These are phyloP conservation scores for Papilio demoleus DNA, from an alignment of 2,888 invertebrate species.

Conservation along the genomic window DNA sequence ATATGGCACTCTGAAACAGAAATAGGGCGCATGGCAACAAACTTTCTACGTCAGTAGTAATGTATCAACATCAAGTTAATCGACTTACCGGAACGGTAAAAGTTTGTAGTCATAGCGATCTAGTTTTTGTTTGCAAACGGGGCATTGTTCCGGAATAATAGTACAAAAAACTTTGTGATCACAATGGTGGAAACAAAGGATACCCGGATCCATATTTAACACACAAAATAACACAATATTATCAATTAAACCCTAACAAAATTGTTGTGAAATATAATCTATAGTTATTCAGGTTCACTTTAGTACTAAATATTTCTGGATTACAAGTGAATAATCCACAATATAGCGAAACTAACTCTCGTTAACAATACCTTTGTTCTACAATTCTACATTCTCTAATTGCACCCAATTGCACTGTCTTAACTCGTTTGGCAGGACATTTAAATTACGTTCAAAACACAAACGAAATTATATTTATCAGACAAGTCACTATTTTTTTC, in stretches of 20 bases:
- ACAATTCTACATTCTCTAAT: constrained; percentile 47
- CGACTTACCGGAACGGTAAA: constrained; percentile 88
- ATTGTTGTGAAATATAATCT: constrained; percentile 27
- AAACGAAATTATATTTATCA: not conserved
- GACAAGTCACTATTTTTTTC: constrained; percentile 26
- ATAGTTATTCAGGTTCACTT: constrained; percentile 1
- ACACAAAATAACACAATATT: constrained; percentile 52
- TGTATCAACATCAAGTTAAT: not conserved
- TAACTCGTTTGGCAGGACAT: constrained; percentile 26
- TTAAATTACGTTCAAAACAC: constrained; percentile 34
- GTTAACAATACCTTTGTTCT: constrained; percentile 52
- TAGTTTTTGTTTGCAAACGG: constrained; percentile 86
- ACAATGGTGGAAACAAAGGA: constrained; percentile 96
- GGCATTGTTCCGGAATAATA: constrained; percentile 89
- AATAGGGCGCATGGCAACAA: constrained; percentile 67
- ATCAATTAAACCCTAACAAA: constrained; percentile 60
- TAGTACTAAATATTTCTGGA: constrained; percentile 28
- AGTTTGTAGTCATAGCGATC: constrained; percentile 86
- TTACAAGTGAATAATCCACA: constrained; percentile 62
- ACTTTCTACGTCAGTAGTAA: constrained; percentile 45
- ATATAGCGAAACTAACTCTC: constrained; percentile 56
- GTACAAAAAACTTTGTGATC: constrained; percentile 92
- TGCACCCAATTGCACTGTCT: constrained; percentile 41
- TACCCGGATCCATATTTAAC: constrained; percentile 88
- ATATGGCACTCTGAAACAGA: constrained; percentile 88